phyloP scores from a whole-genome alignment of 2,888 invertebrate species.

The Globia sparganii region DNA sequence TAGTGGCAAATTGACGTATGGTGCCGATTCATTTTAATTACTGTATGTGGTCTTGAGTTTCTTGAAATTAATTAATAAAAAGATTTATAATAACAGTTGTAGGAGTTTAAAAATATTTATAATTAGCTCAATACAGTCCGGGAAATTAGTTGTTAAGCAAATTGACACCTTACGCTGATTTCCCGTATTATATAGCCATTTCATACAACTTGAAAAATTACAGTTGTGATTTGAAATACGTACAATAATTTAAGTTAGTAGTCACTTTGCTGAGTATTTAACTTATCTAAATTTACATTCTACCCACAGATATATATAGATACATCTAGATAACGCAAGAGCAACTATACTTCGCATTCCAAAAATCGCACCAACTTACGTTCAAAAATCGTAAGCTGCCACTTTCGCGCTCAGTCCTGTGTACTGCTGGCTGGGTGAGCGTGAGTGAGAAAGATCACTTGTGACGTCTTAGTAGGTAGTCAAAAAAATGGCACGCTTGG shows the following conservation, averaged over 20 bases:
- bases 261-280: background rate
- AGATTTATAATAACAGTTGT: background rate
- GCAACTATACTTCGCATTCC: too few relatives aligned
- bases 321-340: too few relatives aligned
- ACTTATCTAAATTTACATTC: background rate
- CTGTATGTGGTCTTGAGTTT: background rate
- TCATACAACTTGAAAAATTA: background rate
- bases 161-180: background rate
- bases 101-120: background rate
- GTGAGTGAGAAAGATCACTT: too few relatives aligned
- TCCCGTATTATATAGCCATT: background rate
- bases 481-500: too few relatives aligned
- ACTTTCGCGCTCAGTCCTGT: too few relatives aligned
- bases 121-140: background rate
- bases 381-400: too few relatives aligned
- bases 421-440: too few relatives aligned
- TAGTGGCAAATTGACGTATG: background rate
- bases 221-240: background rate
- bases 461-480: too few relatives aligned
- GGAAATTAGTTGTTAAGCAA: background rate
- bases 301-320: too few relatives aligned
- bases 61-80: background rate
- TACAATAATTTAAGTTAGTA: background rate
- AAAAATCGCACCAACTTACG: too few relatives aligned
- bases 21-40: background rate